These are phyloP conservation scores for Alectoris magna DNA, from an alignment of 2,797 vertebrate genomes.

Conservation along the genomic window DNA sequence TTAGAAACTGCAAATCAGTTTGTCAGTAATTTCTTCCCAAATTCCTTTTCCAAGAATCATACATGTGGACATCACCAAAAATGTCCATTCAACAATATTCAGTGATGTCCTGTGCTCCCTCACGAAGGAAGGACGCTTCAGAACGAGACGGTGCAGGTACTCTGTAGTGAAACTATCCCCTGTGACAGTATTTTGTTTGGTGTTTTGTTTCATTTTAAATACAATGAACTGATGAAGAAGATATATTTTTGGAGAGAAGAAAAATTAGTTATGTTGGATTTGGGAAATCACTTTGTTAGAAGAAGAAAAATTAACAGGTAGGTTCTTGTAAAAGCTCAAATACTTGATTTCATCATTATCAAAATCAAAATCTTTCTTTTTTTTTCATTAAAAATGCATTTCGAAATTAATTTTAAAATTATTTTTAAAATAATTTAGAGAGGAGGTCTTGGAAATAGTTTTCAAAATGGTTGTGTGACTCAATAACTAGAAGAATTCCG, in stretches of 20 bases:
- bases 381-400: not conserved
- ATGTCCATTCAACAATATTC: not conserved
- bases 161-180: not conserved
- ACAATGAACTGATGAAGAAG: not conserved
- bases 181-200: not conserved
- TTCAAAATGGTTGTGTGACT: rapidly evolving
- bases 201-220: not conserved
- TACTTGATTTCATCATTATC: not conserved
- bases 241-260: not conserved
- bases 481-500: rapidly evolving
- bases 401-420: not conserved
- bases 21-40: slow-evolving; percentile 9
- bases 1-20: not conserved
- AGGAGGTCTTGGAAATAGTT: not conserved
- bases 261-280: not conserved
- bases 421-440: not conserved
- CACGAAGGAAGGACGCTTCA: not conserved
- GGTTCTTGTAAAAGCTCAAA: not conserved
- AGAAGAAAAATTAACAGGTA: not conserved
- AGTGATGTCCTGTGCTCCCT: not conserved
- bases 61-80: not conserved
- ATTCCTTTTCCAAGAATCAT: not conserved
- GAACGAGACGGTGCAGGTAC: not conserved
- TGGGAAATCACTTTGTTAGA: not conserved
- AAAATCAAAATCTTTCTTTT: not conserved